A percentile compares a stretch with the other conserved stretches of the same genome.
Evolutionary conservation across 1,140 invertebrate species (phyloP).

Genomic region (Anadara kagoshimensis): DNA sequence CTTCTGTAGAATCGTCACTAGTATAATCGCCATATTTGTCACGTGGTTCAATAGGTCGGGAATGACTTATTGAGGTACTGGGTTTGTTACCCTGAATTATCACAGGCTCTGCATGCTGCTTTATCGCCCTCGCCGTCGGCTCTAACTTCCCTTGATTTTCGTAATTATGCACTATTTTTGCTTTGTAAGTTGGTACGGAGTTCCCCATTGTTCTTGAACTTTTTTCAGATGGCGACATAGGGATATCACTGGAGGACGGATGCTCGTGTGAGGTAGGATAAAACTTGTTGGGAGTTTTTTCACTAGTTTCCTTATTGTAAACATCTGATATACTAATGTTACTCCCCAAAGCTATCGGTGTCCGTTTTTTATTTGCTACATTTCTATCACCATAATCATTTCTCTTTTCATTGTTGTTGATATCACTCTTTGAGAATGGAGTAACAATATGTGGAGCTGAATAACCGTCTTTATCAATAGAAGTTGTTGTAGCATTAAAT

Average conservation of each 20-base stretch:
- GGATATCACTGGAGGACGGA: neutral
- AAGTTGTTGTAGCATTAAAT: constrained; percentile 15
- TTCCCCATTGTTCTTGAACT: neutral
- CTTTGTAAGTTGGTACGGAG: constrained; percentile 51
- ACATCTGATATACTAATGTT: constrained; percentile 57
- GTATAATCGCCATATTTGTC: too few relatives aligned
- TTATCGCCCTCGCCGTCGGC: too few relatives aligned
- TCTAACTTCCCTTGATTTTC: constrained; percentile 54
- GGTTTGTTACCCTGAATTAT: too few relatives aligned
- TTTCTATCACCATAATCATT: constrained; percentile 4
- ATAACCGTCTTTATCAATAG: constrained; percentile 32
- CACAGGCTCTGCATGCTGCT: too few relatives aligned
- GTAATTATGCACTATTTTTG: constrained; percentile 55
- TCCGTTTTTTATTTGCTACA: constrained; percentile 36
- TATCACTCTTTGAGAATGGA: constrained; percentile 33
- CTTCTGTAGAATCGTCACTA: too few relatives aligned
- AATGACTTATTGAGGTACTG: too few relatives aligned
- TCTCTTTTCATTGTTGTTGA: constrained; percentile 35
- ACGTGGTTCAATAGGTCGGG: too few relatives aligned
- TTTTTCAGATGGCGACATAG: neutral
- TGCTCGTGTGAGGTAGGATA: neutral
- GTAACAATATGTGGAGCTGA: constrained; percentile 10
- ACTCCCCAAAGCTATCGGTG: constrained; percentile 53
- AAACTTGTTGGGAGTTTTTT: neutral
- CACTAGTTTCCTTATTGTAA: constrained; percentile 24